Evolutionary conservation across 2,113 vertebrate species (phyloP).

Genomic region (Pomatostomus ruficeps): DNA sequence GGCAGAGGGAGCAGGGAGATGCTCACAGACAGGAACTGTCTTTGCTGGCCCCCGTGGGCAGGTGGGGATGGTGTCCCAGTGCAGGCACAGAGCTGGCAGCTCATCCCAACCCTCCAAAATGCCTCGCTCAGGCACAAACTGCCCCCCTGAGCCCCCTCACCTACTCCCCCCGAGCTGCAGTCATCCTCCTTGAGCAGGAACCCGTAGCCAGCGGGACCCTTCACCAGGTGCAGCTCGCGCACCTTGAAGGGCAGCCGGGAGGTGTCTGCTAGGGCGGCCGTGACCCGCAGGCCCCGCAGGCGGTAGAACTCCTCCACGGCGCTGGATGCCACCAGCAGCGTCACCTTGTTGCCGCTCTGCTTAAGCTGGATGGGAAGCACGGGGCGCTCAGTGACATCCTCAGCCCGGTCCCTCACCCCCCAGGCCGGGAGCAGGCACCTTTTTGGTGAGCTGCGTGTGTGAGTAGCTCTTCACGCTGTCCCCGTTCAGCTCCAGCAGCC

Average conservation of each 20-base stretch:
- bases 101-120: not conserved
- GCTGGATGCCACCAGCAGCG: constrained; percentile 81
- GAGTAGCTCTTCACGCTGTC: constrained; percentile 71
- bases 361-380: constrained; percentile 69
- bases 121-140: not conserved
- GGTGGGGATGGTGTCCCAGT: not conserved
- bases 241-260: constrained; percentile 75
- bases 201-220: constrained; percentile 82
- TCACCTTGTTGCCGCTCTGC: constrained; percentile 74
- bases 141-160: constrained; percentile 63
- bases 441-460: constrained; percentile 66
- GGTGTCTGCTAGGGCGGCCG: constrained; percentile 75
- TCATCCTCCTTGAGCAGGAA: constrained; percentile 89
- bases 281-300: constrained; percentile 73
- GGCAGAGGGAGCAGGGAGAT: not conserved
- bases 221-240: constrained; percentile 79
- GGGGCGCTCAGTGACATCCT: rapidly evolving
- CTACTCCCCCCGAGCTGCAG: constrained; percentile 47
- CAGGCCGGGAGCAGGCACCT: constrained; percentile 43
- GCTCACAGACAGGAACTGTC: not conserved
- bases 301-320: constrained; percentile 77
- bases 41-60: rapidly evolving
- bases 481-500: constrained; percentile 88
- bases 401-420: rapidly evolving
- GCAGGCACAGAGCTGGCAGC: not conserved